Percentiles rank a stretch among this genome's conserved stretches.
phyloP scores from a whole-genome alignment of 2,888 invertebrate genomes.

The Eulithis prunata region DNA sequence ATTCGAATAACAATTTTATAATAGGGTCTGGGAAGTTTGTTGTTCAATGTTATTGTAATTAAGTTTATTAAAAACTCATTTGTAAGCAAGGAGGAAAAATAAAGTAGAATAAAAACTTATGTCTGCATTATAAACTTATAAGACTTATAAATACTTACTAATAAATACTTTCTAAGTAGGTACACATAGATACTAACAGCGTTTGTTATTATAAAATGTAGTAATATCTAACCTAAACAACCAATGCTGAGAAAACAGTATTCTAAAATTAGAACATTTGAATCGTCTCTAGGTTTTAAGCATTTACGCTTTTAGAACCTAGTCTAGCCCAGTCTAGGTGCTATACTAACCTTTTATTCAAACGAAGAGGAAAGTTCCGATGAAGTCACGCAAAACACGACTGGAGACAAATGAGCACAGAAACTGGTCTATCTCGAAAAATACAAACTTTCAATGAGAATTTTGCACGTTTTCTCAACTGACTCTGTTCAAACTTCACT shows the following conservation, averaged over 20 bases:
- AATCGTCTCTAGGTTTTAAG: conserved; percentile 8
- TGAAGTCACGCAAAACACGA: conserved; percentile 60
- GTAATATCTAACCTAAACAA: conserved; percentile 18
- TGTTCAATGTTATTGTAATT: too few relatives aligned
- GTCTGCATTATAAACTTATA: too few relatives aligned
- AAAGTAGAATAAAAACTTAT: too few relatives aligned
- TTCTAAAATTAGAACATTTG: conserved; percentile 64
- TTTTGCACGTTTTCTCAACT: conserved; percentile 40
- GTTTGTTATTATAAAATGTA: background rate
- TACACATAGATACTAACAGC: too few relatives aligned
- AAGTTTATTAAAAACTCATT: too few relatives aligned
- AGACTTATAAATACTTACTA: too few relatives aligned
- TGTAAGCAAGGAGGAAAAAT: too few relatives aligned
- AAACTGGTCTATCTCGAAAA: conserved; percentile 64
- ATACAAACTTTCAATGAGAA: conserved; percentile 57
- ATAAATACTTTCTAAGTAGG: too few relatives aligned
- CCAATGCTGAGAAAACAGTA: conserved; percentile 30
- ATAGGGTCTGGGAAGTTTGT: background rate
- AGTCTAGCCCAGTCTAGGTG: background rate
- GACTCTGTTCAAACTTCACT: conserved; percentile 24
- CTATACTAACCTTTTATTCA: conserved; percentile 60
- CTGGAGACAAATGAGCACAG: conserved; percentile 53
- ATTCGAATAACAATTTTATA: background rate
- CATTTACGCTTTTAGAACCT: background rate
- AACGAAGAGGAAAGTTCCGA: conserved; percentile 49